These are phyloP conservation scores for Numenius phaeopus DNA, from an alignment of 2,797 vertebrate species.

Conservation along the genomic window DNA sequence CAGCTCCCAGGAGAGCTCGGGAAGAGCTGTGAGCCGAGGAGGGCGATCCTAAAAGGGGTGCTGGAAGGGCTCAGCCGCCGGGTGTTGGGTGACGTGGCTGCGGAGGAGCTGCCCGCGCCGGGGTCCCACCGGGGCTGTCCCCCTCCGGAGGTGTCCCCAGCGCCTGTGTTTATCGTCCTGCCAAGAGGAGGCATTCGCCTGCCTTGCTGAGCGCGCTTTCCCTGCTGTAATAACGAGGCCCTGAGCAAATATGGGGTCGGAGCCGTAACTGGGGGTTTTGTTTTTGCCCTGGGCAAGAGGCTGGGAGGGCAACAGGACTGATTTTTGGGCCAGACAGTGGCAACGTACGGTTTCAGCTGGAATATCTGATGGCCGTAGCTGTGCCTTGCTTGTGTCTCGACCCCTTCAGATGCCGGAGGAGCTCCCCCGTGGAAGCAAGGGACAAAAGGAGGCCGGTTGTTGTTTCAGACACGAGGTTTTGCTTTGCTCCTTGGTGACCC, in stretches of 20 bases:
- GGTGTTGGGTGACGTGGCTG: not conserved
- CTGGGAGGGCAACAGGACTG: not conserved
- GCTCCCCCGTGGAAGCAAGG: not conserved
- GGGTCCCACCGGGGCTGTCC: not conserved
- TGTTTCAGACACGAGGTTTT: accelerated
- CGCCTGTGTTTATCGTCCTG: not conserved
- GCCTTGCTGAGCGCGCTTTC: not conserved
- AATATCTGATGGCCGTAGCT: not conserved
- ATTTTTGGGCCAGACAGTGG: not conserved
- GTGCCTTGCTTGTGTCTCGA: not conserved
- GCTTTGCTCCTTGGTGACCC: not conserved
- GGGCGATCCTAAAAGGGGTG: not conserved
- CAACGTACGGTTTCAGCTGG: not conserved
- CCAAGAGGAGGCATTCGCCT: not conserved
- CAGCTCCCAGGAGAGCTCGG: too few relatives aligned
- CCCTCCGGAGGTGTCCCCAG: not conserved
- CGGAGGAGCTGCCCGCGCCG: not conserved
- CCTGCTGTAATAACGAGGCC: not conserved
- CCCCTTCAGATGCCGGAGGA: not conserved
- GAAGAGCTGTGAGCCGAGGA: not conserved
- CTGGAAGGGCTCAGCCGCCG: not conserved
- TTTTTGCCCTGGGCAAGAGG: not conserved
- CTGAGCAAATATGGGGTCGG: not conserved
- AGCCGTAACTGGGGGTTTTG: not conserved
- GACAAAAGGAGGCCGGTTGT: too few relatives aligned